Percentiles rank a stretch among this genome's conserved stretches.
phyloP scores from a whole-genome alignment of 2,888 invertebrate genomes.

The Cordilura impudica region DNA sequence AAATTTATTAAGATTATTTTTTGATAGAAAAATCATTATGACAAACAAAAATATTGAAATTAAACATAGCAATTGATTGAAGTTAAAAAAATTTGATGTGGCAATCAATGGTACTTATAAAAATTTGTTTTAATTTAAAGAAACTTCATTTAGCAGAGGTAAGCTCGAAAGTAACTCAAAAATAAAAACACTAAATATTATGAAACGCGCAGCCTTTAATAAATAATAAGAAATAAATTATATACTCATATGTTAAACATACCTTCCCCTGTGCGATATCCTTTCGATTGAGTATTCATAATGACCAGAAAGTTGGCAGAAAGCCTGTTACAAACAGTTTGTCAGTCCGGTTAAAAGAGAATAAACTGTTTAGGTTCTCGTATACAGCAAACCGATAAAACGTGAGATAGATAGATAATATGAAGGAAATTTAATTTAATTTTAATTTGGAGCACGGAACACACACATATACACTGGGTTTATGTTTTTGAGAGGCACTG shows the following conservation, averaged over 20 bases:
- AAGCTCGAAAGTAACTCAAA: too few relatives aligned
- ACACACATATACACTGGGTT: constrained; percentile 45
- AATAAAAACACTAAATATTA: too few relatives aligned
- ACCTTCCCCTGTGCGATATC: constrained; percentile 77
- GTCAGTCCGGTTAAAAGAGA: neutral
- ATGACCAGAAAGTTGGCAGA: constrained; percentile 61
- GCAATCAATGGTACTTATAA: too few relatives aligned
- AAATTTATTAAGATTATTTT: neutral
- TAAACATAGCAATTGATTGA: neutral
- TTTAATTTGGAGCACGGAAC: constrained; percentile 3
- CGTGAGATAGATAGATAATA: neutral
- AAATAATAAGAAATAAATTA: neutral
- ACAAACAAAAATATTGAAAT: neutral
- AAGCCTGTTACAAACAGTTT: constrained; percentile 6
- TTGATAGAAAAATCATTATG: neutral
- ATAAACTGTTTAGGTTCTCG: neutral
- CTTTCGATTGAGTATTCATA: constrained; percentile 78
- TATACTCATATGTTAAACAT: constrained; percentile 61
- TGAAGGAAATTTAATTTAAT: constrained; percentile 20
- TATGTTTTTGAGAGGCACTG: constrained; percentile 59
- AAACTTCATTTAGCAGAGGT: too few relatives aligned
- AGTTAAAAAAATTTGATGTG: neutral
- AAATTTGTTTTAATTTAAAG: too few relatives aligned
- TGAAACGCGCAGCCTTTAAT: neutral
- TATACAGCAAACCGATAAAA: neutral